Evolutionary conservation across 2,888 invertebrate genomes (phyloP), one percentile per base, ranked within the genome.

Genomic region (Malthinus seriepunctatus): DNA sequence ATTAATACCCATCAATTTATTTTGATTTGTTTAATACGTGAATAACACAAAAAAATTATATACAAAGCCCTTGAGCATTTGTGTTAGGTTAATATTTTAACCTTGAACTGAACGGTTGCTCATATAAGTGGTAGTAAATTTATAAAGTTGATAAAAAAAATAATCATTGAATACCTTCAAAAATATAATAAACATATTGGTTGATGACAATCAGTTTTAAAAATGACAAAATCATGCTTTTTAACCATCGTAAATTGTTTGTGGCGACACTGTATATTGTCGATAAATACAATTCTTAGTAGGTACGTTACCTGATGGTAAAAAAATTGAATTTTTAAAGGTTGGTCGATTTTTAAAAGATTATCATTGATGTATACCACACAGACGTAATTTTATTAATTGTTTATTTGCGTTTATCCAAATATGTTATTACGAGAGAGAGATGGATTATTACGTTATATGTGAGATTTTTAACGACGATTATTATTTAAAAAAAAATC

Each of bases 151-250:
- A 46, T 11, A 34, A 31, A 37, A 45, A 46, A 46, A 11, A 12
- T 46, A 38, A 42, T 42, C 39, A 42, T 42, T 42, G 39, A 42
- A 42, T 42, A 42, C 23, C 23, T 23, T 23, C 15, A 23, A 32
- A 37, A 48, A 32, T 31, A 54, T 46, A 50, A 59, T 46, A 45
- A 59, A 59, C 54, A 56, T 60, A 60, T 60, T 56, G 60, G 60
- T 60, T 23, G 55, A 60, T 60, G 60, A 60, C 60, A 56, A 56
- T 60, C 60, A 34, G 39, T 56, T 60, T 56, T 49, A 11, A 50
- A 60, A 60, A 60, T 10, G 56, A 60, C 60, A 47, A 56, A 60
- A 60, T 60, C 60, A 60, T 56, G 49, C 44, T 60, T 56, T 60
- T 60, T 60, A 60, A 60, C 60, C 56, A 60, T 33, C 38, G 12